phyloP scores from a whole-genome alignment of 2,797 vertebrate genomes.

The Intellagama lesueurii region DNA sequence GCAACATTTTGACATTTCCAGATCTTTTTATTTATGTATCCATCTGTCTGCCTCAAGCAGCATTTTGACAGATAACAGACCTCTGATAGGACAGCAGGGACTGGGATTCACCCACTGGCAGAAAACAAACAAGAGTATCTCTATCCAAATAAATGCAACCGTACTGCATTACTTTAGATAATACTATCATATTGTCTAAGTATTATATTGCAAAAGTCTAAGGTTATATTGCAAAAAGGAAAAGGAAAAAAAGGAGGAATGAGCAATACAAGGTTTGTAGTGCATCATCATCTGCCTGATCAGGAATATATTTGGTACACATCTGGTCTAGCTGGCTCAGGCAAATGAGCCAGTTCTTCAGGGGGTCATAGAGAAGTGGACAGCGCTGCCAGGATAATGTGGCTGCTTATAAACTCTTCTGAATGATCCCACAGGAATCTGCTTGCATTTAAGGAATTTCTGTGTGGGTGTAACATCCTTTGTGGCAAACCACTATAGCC shows the following conservation, averaged over 20 bases:
- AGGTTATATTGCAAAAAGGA: not conserved
- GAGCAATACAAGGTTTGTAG: not conserved
- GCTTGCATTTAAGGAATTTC: conserved; percentile 32
- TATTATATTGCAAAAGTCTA: not conserved
- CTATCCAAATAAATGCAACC: too few species aligned
- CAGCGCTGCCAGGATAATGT: not conserved
- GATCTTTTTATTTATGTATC: not conserved
- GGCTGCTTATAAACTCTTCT: conserved; percentile 20
- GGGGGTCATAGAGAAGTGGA: not conserved
- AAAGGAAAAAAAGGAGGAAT: too few species aligned
- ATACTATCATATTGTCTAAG: not conserved
- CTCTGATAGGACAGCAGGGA: not conserved
- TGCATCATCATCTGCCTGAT: not conserved
- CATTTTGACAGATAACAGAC: not conserved
- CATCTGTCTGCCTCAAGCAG: not conserved
- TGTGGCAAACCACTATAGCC: conserved; percentile 21
- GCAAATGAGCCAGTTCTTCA: conserved; percentile 28
- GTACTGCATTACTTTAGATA: not conserved
- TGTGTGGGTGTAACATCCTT: conserved; percentile 32
- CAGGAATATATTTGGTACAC: not conserved
- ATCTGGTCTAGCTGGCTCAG: not conserved
- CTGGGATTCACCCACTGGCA: not conserved
- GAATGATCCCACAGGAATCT: conserved; percentile 29
- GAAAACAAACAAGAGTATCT: not conserved
- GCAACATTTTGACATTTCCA: not conserved